A percentile compares a stretch with the other conserved stretches of the same genome.
phyloP scores from a whole-genome alignment of 2,113 vertebrate genomes.

The Zingel zingel region DNA sequence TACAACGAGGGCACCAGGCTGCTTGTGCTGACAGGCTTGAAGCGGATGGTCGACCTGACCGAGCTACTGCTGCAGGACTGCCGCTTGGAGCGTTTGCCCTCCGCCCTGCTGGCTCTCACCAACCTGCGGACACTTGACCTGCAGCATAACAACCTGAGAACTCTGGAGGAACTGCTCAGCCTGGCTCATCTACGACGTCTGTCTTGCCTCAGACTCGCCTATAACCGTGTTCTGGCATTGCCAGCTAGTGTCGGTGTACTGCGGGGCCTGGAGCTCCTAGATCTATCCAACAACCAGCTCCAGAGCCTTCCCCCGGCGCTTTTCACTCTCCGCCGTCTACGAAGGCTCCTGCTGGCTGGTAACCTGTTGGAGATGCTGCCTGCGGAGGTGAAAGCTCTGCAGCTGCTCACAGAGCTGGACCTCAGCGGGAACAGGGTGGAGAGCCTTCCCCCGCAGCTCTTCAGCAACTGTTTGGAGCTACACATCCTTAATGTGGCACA shows the following conservation, averaged over 20 bases:
- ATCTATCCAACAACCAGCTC: slow-evolving; percentile 83
- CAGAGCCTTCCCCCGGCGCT: slow-evolving; percentile 78
- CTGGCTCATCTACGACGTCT: slow-evolving; percentile 81
- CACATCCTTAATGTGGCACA: slow-evolving; percentile 75
- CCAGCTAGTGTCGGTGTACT: slow-evolving; percentile 78
- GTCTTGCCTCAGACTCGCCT: slow-evolving; percentile 79
- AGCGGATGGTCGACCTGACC: slow-evolving; percentile 71
- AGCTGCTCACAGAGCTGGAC: slow-evolving; percentile 78
- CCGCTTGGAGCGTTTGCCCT: slow-evolving; percentile 84
- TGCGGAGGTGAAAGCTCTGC: slow-evolving; percentile 74
- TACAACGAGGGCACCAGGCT: slow-evolving; percentile 82
- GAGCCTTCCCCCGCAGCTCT: slow-evolving; percentile 78
- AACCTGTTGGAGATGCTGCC: slow-evolving; percentile 82
- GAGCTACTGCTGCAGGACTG: slow-evolving; percentile 84
- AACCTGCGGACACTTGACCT: slow-evolving; percentile 81
- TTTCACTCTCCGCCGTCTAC: slow-evolving; percentile 80
- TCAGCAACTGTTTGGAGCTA: slow-evolving; percentile 76
- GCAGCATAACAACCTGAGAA: slow-evolving; percentile 80
- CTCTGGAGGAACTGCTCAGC: slow-evolving; percentile 82
- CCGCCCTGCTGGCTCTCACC: slow-evolving; percentile 73
- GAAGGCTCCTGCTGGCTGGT: slow-evolving; percentile 79
- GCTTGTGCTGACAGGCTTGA: slow-evolving; percentile 78
- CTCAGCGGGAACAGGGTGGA: slow-evolving; percentile 82
- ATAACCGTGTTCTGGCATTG: slow-evolving; percentile 77
- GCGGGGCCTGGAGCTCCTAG: slow-evolving; percentile 81